phyloP scores from a whole-genome alignment of 2,888 invertebrate genomes.

The Terebella lapidaria region DNA sequence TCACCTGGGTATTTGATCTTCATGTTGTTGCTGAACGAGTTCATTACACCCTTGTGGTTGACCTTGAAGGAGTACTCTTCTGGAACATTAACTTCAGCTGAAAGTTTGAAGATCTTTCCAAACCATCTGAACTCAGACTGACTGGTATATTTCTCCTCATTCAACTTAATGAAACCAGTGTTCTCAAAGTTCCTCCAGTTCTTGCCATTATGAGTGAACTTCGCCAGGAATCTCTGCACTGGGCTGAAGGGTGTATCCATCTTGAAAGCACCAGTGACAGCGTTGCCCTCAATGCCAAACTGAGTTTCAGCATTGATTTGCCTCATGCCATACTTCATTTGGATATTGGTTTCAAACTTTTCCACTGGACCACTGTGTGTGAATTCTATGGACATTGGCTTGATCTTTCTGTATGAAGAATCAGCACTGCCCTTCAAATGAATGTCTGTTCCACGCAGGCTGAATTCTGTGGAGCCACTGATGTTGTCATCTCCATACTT shows the following conservation, averaged over 20 bases:
- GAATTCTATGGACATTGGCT: background rate
- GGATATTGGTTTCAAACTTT: background rate
- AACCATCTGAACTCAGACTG: conserved; percentile 9
- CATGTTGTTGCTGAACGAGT: conserved; percentile 15
- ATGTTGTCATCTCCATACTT: conserved; percentile 9
- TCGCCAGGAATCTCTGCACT: conserved; percentile 3
- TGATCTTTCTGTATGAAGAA: background rate
- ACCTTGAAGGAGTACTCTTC: conserved; percentile 14
- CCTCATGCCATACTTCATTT: background rate
- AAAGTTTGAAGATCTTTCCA: conserved; percentile 2
- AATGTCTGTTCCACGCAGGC: background rate
- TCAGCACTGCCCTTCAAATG: background rate
- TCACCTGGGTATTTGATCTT: conserved; percentile 1
- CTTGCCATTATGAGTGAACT: conserved; percentile 12
- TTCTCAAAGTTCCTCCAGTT: conserved; percentile 12
- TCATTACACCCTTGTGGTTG: conserved; percentile 15
- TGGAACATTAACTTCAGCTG: conserved; percentile 10
- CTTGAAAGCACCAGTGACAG: background rate
- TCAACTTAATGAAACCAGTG: conserved; percentile 8
- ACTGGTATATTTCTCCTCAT: conserved; percentile 9
- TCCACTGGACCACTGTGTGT: background rate
- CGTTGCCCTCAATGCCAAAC: background rate
- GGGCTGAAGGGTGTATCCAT: conserved; percentile 8
- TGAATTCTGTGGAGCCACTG: conserved; percentile 1
- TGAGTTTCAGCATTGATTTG: background rate